Conservation (phyloP, 2,888 invertebrate species). For the Rutpela maculata region DNA sequence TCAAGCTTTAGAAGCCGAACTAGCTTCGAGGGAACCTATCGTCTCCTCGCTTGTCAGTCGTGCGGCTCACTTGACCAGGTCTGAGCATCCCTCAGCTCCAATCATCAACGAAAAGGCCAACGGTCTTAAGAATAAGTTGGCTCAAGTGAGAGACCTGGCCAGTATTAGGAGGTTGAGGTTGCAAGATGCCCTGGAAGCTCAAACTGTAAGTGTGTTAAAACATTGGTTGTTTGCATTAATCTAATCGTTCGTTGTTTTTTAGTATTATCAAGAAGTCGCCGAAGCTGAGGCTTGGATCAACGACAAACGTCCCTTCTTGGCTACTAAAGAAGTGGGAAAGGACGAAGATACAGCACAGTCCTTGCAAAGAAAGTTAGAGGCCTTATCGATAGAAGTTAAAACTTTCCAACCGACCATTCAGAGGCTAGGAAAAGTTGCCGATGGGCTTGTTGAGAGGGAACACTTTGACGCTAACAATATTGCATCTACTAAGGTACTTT, state of each 20-base stretch:
- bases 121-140: constrained; percentile 82
- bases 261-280: constrained; percentile 92
- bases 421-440: constrained; percentile 82
- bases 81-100: constrained; percentile 89
- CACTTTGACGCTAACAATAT: constrained; percentile 90
- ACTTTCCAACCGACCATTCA: constrained; percentile 85
- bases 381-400: constrained; percentile 86
- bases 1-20: constrained; percentile 91
- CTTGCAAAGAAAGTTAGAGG: constrained; percentile 89
- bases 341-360: constrained; percentile 94
- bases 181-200: constrained; percentile 88
- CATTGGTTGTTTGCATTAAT: background rate
- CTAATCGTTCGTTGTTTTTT: constrained; percentile 56
- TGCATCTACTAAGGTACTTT: constrained; percentile 76
- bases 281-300: constrained; percentile 96
- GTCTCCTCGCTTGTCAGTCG: constrained; percentile 84
- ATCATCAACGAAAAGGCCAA: constrained; percentile 83
- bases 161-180: constrained; percentile 83
- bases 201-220: constrained; percentile 77
- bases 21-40: constrained; percentile 90
- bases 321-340: constrained; percentile 88
- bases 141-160: constrained; percentile 83
- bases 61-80: constrained; percentile 86
- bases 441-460: constrained; percentile 81
- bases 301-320: constrained; percentile 86